phyloP scores from a whole-genome alignment of 2,797 vertebrate species.

The Echiichthys vipera region DNA sequence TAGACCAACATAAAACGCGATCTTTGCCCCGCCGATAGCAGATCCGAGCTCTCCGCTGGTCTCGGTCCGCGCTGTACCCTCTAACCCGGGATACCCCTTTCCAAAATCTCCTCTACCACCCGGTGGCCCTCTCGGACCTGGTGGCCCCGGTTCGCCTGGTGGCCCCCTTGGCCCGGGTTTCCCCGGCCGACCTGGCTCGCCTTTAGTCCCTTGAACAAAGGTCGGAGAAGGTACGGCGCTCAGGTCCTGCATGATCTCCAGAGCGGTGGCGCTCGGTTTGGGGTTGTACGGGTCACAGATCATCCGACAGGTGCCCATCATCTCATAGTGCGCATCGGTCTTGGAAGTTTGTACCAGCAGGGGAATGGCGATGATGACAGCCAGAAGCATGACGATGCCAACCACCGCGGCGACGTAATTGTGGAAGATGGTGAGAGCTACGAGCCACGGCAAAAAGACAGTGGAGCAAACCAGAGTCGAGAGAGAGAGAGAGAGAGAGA shows the following conservation, averaged over 20 bases:
- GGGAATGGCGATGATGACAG: slow-evolving; percentile 87
- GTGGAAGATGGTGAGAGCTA: slow-evolving; percentile 76
- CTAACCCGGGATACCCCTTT: slow-evolving; percentile 81
- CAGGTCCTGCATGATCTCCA: slow-evolving; percentile 91
- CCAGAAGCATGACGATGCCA: slow-evolving; percentile 87
- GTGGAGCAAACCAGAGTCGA: slow-evolving; percentile 16
- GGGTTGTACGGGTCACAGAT: slow-evolving; percentile 92
- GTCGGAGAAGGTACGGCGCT: slow-evolving; percentile 84
- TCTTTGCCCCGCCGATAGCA: slow-evolving; percentile 84
- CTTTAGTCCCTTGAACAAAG: slow-evolving; percentile 89
- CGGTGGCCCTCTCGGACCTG: slow-evolving; percentile 89
- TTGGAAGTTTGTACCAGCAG: slow-evolving; percentile 87
- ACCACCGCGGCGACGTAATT: slow-evolving; percentile 87
- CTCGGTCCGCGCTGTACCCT: slow-evolving; percentile 82
- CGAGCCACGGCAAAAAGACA: slow-evolving; percentile 45
- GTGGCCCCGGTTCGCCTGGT: slow-evolving; percentile 89
- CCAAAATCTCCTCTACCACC: slow-evolving; percentile 86
- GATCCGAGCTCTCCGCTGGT: slow-evolving; percentile 79
- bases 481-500: slow-evolving; percentile 3
- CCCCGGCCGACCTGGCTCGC: slow-evolving; percentile 88
- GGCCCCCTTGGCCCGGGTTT: slow-evolving; percentile 90
- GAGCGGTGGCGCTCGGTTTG: slow-evolving; percentile 84
- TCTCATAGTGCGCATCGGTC: slow-evolving; percentile 90
- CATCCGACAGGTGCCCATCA: slow-evolving; percentile 95
- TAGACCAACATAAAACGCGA: slow-evolving; percentile 94